Evolutionary conservation across 2,888 invertebrate species (phyloP), one percentile per base, ranked within the genome.

Genomic region (Mythimna impura): DNA sequence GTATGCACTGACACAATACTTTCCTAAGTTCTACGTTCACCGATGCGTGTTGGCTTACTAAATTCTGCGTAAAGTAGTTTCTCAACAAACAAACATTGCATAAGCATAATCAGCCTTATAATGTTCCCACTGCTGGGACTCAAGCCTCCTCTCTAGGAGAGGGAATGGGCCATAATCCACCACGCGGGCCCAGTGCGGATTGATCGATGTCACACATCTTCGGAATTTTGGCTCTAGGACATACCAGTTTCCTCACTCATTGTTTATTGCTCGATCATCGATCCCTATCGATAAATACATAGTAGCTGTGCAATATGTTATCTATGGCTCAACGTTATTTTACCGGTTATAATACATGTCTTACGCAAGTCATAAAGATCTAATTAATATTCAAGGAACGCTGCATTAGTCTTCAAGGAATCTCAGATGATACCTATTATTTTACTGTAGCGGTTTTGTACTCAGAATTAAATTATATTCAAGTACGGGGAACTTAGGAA

Each of bases 301-400:
- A 66, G 22, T 66, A 57, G 7, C n/a, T 36, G 22, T 22, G 17
- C 14, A 34, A 34, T 66, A 34, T 36, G 58, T 43, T 36, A 54
- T 68, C 30, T 71, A 14, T 58, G 2, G 34, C n/a, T 58, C n/a
- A 78, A 30, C 30, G 55, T 71, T 64, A 64, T 60, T 54, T 66
- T 52, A 73, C 47, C 63, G 34, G n/a, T 52, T 40, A 65, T 58
- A 69, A 66, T 57, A 58, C 22, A 60, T 40, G 20, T 75, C 43
- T 78, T 71, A 76, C 40, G 71, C 22, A 77, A 73, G 47, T 67
- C 62, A 65, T 70, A 76, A 69, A 14, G 43, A 78, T 63, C 69
- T 73, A 52, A 74, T 75, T 73, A 79, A 73, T 73, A 64, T 84
- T 84, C 70, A 71, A 73, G 34, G n/a, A 57, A 40, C 71, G 52